Percentiles rank a stretch among this genome's conserved stretches.
Evolutionary conservation across 2,888 invertebrate species (phyloP).

Genomic region (Pristionchus fissidentatus): DNA sequence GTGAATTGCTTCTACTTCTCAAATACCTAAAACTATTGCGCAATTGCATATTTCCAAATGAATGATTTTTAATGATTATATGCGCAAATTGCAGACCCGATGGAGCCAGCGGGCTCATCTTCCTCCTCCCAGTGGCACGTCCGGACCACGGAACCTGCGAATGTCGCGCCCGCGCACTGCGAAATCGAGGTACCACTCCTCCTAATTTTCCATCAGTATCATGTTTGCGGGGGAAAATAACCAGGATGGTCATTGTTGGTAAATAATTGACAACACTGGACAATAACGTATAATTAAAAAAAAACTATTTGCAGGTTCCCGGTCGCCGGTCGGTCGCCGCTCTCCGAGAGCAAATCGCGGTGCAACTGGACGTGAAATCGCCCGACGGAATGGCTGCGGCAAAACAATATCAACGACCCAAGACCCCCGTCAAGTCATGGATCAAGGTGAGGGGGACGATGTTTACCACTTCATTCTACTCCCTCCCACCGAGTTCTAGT

Average conservation of each 20-base stretch:
- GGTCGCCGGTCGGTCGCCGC: constrained; percentile 47
- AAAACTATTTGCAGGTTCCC: neutral
- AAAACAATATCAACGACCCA: constrained; percentile 5
- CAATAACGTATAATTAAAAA: neutral
- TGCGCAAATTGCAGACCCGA: constrained; percentile 7
- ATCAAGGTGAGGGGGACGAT: constrained; percentile 41
- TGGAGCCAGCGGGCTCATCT: constrained; percentile 38
- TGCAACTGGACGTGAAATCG: constrained; percentile 7
- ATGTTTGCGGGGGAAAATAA: neutral
- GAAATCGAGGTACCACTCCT: constrained; percentile 47
- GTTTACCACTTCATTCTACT: too few species aligned
- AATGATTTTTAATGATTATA: neutral
- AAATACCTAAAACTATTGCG: neutral
- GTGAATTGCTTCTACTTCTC: neutral
- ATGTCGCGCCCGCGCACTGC: constrained; percentile 30
- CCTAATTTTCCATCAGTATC: neutral
- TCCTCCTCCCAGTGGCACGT: constrained; percentile 36
- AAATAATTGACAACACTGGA: neutral
- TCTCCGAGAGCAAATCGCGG: constrained; percentile 41
- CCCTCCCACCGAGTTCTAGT: too few species aligned
- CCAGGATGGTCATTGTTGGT: neutral
- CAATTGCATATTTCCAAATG: neutral
- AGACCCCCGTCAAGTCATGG: constrained; percentile 48
- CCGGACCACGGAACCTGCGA: constrained; percentile 16
- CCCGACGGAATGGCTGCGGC: neutral